Base-by-base conservation (phyloP, 1,140 invertebrate genomes). In the Penaeus chinensis region DNA sequence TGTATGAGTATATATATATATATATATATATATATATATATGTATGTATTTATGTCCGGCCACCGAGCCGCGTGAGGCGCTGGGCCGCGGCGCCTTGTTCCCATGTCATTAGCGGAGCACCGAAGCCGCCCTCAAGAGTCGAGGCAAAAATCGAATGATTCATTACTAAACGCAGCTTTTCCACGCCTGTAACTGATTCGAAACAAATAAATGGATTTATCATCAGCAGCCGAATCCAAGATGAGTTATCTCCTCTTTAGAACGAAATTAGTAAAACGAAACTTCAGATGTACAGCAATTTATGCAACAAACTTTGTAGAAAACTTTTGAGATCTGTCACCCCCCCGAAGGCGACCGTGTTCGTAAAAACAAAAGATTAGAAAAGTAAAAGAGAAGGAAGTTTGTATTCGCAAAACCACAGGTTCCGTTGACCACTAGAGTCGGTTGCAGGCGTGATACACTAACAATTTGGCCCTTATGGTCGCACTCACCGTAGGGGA, bases 271-370 rank as follows among this genome's bases (percentile, higher is more conserved):
- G 71, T 74, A 8, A 37, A 74, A 74, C n/a, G 71, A 74, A 74
- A 27, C 24, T 24, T 37, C 71, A 71, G 71, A 74, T 74, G 71
- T 74, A 74, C 71, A 74, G 71, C 27, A 74, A 74, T 74, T 74
- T 74, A 74, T 74, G 71, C 71, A 27, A 74, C 42, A 74, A 74
- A 74, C 71, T 74, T 74, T 74, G n/a, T 27, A 74, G 71, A 74
- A 74, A 74, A 74, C n/a, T 74, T 74, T 37, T 37, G 24, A 27
- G 71, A 74, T 74, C 71, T 74, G 71, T 74, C 71, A 74, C 42
- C 27, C 27, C n/a, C 42, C 27, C 71, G 42, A 74, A 32, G 71
- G 71, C 71, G 24, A 19, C 71, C 71, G 42, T 11, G 71, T 74
- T 32, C 20, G 27, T 32, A 7, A 74, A 24, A 32, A 74, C 27